Percentiles rank a stretch among this genome's conserved stretches.
Conservation (phyloP, 2,113 vertebrate genomes). For the Cinclus mexicanus region DNA sequence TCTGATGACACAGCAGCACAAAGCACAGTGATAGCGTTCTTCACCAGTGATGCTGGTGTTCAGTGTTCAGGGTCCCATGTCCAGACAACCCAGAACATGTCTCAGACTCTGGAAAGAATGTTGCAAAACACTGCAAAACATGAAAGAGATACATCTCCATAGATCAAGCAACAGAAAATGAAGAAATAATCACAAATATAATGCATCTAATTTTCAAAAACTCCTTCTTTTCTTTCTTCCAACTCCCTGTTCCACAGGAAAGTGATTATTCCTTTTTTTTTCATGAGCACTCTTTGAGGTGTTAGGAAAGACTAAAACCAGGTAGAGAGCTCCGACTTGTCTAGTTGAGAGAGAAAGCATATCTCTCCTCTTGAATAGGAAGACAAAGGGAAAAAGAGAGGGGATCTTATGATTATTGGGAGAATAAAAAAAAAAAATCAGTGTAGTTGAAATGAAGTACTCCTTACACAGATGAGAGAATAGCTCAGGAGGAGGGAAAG, state of each 20-base stretch:
- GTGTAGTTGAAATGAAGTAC: background rate
- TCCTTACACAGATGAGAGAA: background rate
- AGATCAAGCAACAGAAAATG: background rate
- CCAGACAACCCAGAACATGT: background rate
- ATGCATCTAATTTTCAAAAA: background rate
- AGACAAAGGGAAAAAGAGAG: background rate
- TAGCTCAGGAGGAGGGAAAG: background rate
- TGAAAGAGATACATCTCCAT: background rate
- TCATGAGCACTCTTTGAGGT: background rate
- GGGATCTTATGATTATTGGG: background rate
- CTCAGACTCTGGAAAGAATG: background rate
- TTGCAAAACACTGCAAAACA: background rate
- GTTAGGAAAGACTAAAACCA: background rate
- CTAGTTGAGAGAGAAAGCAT: background rate
- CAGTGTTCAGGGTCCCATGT: background rate
- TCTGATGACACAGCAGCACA: background rate
- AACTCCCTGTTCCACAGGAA: background rate
- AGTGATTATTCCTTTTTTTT: background rate
- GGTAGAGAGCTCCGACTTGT: background rate
- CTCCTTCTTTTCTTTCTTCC: background rate
- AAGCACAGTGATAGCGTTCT: background rate
- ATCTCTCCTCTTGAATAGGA: background rate
- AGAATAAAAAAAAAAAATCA: background rate
- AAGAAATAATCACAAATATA: background rate
- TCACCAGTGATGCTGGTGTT: background rate